Evolutionary conservation across 1,140 invertebrate species (phyloP).

Genomic region (Laodelphax striatellus): DNA sequence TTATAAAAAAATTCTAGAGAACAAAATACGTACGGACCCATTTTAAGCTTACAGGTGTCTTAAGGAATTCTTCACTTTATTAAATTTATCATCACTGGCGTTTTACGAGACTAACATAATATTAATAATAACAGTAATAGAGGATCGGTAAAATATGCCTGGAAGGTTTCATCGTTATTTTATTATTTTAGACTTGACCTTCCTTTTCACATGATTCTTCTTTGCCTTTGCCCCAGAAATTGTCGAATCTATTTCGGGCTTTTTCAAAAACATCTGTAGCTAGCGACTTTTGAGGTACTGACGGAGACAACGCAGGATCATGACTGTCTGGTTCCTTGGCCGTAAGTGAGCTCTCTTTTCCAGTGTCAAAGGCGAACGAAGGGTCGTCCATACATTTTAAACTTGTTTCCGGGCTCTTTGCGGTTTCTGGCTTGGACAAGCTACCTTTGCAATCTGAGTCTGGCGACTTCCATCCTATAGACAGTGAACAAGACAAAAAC

Average conservation of each 20-base stretch:
- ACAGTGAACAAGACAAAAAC: neutral
- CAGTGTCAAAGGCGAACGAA: neutral
- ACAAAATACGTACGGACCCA: no score
- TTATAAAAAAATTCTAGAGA: no score
- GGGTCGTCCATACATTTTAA: neutral
- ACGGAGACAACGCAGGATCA: neutral
- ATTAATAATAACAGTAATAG: no score
- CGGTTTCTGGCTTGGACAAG: neutral
- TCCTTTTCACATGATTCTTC: neutral
- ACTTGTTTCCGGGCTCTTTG: neutral
- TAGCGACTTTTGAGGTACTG: neutral
- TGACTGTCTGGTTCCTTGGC: neutral
- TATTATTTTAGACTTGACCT: neutral
- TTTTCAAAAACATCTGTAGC: constrained; percentile 1
- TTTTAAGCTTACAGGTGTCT: no score
- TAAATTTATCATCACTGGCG: no score
- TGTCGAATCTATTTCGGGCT: neutral
- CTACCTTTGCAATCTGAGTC: neutral
- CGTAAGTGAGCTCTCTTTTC: neutral
- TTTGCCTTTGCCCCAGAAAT: neutral
- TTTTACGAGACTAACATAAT: no score
- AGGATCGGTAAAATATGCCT: no score
- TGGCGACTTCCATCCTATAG: neutral
- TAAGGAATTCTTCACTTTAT: no score
- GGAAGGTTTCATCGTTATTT: no score